A percentile compares a stretch with the other conserved stretches of the same genome.
Evolutionary conservation across 2,888 invertebrate species (phyloP).

Genomic region (Antitype chi): DNA sequence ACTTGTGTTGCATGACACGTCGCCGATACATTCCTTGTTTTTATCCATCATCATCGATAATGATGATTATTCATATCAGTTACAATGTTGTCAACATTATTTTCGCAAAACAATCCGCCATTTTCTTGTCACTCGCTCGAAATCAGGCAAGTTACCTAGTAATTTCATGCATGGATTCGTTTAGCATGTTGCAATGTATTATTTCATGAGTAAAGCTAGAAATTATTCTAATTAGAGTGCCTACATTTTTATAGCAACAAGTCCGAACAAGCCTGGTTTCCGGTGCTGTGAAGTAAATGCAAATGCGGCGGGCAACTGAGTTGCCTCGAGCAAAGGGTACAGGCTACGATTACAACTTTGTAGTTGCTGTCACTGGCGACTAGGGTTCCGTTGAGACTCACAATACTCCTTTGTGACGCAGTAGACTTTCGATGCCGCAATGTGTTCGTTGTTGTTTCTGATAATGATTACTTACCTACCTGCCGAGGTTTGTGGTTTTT

Average conservation of each 20-base stretch:
- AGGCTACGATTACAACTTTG: slow-evolving; percentile 52
- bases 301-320: slow-evolving; percentile 55
- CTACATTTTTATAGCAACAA: slow-evolving; percentile 57
- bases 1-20: slow-evolving; percentile 18
- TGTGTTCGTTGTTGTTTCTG: slow-evolving; percentile 14
- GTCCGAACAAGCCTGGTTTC: slow-evolving; percentile 59
- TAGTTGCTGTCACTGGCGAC: slow-evolving; percentile 47
- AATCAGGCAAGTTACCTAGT: slow-evolving; percentile 14
- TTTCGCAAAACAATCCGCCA: slow-evolving; percentile 15
- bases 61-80: slow-evolving; percentile 32
- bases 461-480: not conserved
- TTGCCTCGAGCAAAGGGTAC: slow-evolving; percentile 49
- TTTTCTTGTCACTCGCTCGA: slow-evolving; percentile 28
- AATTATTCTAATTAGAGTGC: slow-evolving; percentile 56
- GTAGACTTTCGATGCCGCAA: slow-evolving; percentile 32
- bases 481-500: slow-evolving; percentile 4
- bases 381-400: slow-evolving; percentile 34
- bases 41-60: slow-evolving; percentile 22
- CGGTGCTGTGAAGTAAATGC: slow-evolving; percentile 60
- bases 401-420: slow-evolving; percentile 43
- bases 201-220: slow-evolving; percentile 49
- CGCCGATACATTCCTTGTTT: slow-evolving; percentile 38
- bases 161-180: slow-evolving; percentile 29
- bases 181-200: slow-evolving; percentile 45
- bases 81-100: slow-evolving; percentile 22